Conservation (phyloP, 2,113 vertebrate species). For the Cryptotis parvus region DNA sequence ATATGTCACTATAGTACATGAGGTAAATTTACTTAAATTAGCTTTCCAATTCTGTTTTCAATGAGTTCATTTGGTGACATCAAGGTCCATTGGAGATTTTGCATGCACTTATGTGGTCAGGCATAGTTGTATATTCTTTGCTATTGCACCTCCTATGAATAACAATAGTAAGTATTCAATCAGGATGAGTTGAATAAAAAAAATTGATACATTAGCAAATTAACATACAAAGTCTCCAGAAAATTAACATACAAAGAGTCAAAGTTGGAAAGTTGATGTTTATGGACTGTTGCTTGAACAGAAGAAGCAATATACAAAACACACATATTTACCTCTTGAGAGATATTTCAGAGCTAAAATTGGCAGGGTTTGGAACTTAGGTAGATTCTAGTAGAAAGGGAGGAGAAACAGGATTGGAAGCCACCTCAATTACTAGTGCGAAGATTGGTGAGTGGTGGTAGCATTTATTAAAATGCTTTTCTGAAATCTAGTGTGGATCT, state of each 20-base stretch:
- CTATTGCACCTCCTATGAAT: not conserved
- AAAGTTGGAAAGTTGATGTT: not conserved
- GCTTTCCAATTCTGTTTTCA: slow-evolving; percentile 9
- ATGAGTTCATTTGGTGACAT: not conserved
- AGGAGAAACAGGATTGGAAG: not conserved
- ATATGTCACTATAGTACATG: not conserved
- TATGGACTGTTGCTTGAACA: not conserved
- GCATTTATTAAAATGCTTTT: not conserved
- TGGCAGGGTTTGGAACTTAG: not conserved
- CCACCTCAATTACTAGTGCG: not conserved
- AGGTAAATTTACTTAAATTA: slow-evolving; percentile 15
- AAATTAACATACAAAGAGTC: not conserved
- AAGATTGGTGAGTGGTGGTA: not conserved
- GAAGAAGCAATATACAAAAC: not conserved
- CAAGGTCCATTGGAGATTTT: not conserved
- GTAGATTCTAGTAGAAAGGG: not conserved
- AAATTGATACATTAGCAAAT: slow-evolving; percentile 14
- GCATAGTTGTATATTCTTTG: not conserved
- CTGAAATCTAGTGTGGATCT: not conserved
- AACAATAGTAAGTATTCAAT: not conserved
- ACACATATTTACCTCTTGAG: not conserved
- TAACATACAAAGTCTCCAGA: not conserved
- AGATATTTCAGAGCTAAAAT: not conserved
- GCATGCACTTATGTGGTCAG: not conserved
- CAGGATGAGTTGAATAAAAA: not conserved